These are phyloP conservation scores for Tachystola acroxantha DNA, from an alignment of 2,888 invertebrate species.

Conservation along the genomic window DNA sequence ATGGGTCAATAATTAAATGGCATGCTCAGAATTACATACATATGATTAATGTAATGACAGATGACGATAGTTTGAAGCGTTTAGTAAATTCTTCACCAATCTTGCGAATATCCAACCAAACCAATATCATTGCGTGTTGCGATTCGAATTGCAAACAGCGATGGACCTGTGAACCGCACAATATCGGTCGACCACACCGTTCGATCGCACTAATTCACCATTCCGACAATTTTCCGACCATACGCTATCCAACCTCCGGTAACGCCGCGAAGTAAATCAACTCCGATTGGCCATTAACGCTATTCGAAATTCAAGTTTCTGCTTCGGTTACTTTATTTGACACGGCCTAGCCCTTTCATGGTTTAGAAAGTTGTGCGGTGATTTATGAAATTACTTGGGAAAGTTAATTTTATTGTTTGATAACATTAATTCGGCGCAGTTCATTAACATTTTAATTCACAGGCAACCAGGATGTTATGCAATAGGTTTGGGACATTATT, in stretches of 20 bases:
- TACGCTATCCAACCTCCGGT: neutral
- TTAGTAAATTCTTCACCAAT: too few species aligned
- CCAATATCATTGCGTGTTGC: neutral
- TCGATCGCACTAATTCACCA: conserved; percentile 12
- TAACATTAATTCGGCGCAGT: too few species aligned
- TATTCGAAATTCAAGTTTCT: conserved; percentile 27
- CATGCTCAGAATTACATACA: too few species aligned
- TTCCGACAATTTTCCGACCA: conserved; percentile 29
- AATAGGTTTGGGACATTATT: too few species aligned
- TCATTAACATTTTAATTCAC: neutral
- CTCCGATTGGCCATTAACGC: conserved; percentile 25
- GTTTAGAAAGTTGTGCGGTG: conserved; percentile 17
- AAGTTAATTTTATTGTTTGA: conserved; percentile 1
- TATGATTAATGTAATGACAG: too few species aligned
- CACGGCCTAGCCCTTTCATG: conserved; percentile 13
- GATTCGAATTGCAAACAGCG: neutral
- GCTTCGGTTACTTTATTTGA: conserved; percentile 23
- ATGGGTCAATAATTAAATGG: too few species aligned
- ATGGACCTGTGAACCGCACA: neutral
- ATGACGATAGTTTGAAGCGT: too few species aligned
- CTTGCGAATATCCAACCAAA: too few species aligned
- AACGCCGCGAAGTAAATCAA: conserved; percentile 44
- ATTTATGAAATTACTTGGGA: conserved; percentile 10
- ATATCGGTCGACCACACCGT: neutral
- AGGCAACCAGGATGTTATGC: too few species aligned